phyloP scores from a whole-genome alignment of 2,888 invertebrate genomes.

The Schizaphis graminum region DNA sequence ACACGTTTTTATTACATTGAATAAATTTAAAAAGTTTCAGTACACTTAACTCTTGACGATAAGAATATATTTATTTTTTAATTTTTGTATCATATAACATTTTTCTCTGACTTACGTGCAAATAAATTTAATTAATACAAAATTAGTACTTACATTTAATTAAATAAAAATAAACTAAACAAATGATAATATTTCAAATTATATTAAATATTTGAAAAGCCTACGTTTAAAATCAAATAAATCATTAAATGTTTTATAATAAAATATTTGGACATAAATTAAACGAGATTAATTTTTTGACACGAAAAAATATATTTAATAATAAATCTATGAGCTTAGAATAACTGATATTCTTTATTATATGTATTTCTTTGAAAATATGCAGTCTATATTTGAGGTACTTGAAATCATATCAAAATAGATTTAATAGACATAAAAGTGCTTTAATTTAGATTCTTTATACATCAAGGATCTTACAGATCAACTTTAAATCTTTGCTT shows the following conservation, averaged over 20 bases:
- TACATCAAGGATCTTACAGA: neutral
- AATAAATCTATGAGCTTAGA: neutral
- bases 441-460: neutral
- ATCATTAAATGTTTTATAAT: neutral
- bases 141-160: neutral
- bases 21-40: neutral
- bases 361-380: neutral
- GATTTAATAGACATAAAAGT: neutral
- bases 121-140: neutral
- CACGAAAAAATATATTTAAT: neutral
- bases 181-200: neutral
- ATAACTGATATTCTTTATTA: neutral
- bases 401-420: neutral
- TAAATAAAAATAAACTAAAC: neutral
- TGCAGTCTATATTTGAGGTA: neutral
- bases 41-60: neutral
- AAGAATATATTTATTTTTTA: neutral
- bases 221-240: neutral
- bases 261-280: neutral
- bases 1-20: neutral
- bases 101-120: neutral
- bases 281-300: neutral
- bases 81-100: neutral
- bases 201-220: neutral
- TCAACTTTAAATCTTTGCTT: neutral